Percentiles rank a stretch among this genome's conserved stretches.
phyloP scores from a whole-genome alignment of 2,113 vertebrate species.

The Barnardius zonarius region DNA sequence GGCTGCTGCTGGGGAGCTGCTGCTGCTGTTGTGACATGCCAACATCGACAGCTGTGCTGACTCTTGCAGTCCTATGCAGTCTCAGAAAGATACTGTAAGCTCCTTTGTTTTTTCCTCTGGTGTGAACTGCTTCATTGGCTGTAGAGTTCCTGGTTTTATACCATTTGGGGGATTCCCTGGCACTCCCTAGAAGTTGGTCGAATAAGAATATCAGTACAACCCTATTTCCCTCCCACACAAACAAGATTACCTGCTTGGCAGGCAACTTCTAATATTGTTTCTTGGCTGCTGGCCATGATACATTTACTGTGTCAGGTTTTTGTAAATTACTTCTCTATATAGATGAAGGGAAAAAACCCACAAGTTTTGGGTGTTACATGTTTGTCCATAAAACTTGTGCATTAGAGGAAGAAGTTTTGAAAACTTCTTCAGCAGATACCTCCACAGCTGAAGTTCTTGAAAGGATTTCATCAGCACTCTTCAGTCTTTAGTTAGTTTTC shows the following conservation, averaged over 20 bases:
- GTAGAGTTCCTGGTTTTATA: not conserved
- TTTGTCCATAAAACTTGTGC: not conserved
- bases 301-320: not conserved
- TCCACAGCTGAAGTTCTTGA: not conserved
- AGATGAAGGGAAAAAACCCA: accelerated
- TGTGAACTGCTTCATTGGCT: not conserved
- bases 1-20: not conserved
- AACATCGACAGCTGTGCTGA: not conserved
- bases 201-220: not conserved
- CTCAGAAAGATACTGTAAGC: not conserved
- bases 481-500: not conserved
- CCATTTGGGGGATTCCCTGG: not conserved
- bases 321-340: not conserved
- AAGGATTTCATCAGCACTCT: not conserved
- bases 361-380: not conserved
- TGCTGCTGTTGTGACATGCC: not conserved
- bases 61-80: not conserved
- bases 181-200: not conserved
- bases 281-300: not conserved
- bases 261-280: not conserved
- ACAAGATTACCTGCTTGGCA: not conserved
- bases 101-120: not conserved
- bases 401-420: not conserved
- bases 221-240: not conserved
- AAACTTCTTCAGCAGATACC: not conserved